Evolutionary conservation across 2,797 vertebrate genomes (phyloP).

Genomic region (Myioborus miniatus): DNA sequence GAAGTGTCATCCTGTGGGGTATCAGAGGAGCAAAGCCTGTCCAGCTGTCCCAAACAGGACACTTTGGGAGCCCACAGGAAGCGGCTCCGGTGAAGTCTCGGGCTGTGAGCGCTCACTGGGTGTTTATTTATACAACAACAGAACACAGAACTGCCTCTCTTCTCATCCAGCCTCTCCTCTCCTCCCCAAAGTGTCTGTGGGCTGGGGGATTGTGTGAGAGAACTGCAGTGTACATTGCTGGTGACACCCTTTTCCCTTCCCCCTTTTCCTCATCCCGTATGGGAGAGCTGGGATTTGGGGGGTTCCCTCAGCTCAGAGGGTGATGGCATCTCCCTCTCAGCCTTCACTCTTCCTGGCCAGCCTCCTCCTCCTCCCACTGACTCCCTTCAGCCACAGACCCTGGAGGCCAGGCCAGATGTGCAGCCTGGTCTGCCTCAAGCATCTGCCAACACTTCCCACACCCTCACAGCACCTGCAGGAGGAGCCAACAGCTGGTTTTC

Average conservation of each 20-base stretch:
- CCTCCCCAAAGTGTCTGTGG: background rate
- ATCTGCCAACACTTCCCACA: background rate
- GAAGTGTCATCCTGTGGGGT: background rate
- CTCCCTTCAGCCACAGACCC: background rate
- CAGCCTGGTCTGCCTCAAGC: background rate
- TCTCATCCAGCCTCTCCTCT: background rate
- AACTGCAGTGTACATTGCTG: rapidly evolving
- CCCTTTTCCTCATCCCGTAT: rapidly evolving
- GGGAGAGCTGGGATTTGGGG: background rate
- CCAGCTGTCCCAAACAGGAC: background rate
- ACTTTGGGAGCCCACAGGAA: background rate
- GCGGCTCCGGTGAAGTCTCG: background rate
- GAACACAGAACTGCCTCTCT: background rate
- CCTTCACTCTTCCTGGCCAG: background rate
- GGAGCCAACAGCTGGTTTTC: background rate
- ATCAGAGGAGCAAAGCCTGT: background rate
- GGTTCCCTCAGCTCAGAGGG: background rate
- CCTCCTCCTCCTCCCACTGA: background rate
- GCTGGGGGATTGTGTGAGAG: background rate
- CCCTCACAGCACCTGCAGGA: background rate
- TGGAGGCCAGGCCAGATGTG: background rate
- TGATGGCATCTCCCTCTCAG: background rate
- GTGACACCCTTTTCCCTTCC: background rate
- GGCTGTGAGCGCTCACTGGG: background rate
- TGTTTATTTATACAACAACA: background rate